These are phyloP conservation scores for Dicyrtoma fusca DNA, from an alignment of 2,888 invertebrate species.

Conservation along the genomic window DNA sequence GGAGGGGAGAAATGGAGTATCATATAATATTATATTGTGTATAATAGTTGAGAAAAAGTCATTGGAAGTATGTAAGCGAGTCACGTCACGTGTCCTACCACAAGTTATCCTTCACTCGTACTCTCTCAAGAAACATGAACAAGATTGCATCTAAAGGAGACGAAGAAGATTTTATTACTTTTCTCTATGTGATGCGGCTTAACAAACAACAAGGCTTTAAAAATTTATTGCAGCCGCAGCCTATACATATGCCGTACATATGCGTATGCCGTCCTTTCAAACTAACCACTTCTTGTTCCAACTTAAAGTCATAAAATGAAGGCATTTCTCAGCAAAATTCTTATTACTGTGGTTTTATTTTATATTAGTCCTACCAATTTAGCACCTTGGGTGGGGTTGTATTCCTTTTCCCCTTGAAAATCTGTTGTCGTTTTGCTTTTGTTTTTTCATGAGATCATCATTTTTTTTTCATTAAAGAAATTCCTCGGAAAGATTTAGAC, in stretches of 20 bases:
- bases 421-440: too few species aligned
- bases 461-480: too few species aligned
- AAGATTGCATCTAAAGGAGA: constrained; percentile 46
- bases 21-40: background rate
- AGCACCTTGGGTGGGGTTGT: constrained; percentile 14
- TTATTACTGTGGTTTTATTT: constrained; percentile 25
- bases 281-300: constrained; percentile 49
- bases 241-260: constrained; percentile 28
- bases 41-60: constrained; percentile 24
- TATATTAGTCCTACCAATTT: constrained; percentile 10
- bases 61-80: constrained; percentile 29
- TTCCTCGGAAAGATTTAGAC: too few species aligned
- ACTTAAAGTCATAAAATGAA: constrained; percentile 49
- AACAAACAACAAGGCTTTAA: constrained; percentile 43
- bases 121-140: constrained; percentile 40
- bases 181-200: constrained; percentile 43
- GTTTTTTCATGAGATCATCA: too few species aligned
- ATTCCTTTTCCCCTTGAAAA: background rate
- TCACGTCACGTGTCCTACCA: constrained; percentile 36
- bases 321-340: constrained; percentile 44
- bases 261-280: too few species aligned
- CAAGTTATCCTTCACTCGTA: constrained; percentile 36
- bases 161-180: constrained; percentile 45
- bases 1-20: background rate
- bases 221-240: constrained; percentile 50